Percentiles rank a stretch among this genome's conserved stretches.
phyloP scores from a whole-genome alignment of 92 coral and sea anemone genomes.

The Chrysogorgia sp. region DNA sequence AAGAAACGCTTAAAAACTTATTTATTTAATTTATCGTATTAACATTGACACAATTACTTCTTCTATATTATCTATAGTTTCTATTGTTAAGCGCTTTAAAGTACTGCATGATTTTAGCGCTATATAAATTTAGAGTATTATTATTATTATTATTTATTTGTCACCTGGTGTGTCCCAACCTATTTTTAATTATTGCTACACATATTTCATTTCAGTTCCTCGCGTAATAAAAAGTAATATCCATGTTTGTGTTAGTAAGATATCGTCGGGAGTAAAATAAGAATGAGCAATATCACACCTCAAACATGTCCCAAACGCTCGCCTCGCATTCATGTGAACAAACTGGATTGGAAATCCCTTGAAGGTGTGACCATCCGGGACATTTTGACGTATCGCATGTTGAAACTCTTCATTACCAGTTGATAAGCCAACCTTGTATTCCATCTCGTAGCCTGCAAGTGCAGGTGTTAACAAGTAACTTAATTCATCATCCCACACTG shows the following conservation, averaged over 20 bases:
- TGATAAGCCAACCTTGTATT: conserved; percentile 82
- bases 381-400: conserved; percentile 90
- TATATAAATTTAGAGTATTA: too few species aligned
- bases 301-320: conserved; percentile 94
- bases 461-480: conserved; percentile 94
- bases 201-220: neutral
- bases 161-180: too few species aligned
- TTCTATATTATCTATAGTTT: too few species aligned
- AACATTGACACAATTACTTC: too few species aligned
- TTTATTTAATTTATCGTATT: too few species aligned
- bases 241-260: neutral
- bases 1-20: too few species aligned
- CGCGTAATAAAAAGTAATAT: neutral
- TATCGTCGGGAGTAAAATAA: neutral
- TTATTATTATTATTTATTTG: too few species aligned
- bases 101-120: too few species aligned
- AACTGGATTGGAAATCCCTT: conserved; percentile 99
- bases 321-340: conserved; percentile 91
- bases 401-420: conserved; percentile 98
- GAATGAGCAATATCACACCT: conserved; percentile 55
- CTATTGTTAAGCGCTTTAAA: too few species aligned
- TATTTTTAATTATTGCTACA: too few species aligned
- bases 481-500: conserved; percentile 93
- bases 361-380: conserved; percentile 98
- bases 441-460: conserved; percentile 91